phyloP scores from a whole-genome alignment of 2,113 vertebrate genomes.

The Carollia perspicillata region DNA sequence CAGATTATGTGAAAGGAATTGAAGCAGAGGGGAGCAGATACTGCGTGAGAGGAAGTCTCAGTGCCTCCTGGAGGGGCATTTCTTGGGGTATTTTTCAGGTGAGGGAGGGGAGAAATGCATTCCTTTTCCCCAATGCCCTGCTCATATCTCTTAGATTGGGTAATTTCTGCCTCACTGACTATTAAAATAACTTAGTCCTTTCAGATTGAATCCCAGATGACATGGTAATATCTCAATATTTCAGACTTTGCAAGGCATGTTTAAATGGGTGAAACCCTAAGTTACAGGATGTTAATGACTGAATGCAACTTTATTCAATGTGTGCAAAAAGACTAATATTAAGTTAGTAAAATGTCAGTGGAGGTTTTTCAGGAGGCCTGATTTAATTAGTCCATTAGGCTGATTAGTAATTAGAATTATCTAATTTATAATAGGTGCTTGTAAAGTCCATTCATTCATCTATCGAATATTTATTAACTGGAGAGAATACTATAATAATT shows the following conservation, averaged over 20 bases:
- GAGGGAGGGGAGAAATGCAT: neutral
- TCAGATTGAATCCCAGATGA: neutral
- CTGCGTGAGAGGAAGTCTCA: neutral
- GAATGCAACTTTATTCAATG: constrained; percentile 23
- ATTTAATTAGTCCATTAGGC: neutral
- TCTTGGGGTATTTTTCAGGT: neutral
- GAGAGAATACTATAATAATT: neutral
- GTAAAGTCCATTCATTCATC: neutral
- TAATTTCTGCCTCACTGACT: neutral
- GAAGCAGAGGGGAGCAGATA: neutral
- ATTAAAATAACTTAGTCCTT: neutral
- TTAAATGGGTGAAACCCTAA: neutral
- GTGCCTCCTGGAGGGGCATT: neutral
- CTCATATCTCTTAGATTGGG: neutral
- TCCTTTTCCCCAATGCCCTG: neutral
- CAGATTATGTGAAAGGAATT: neutral
- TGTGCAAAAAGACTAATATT: neutral
- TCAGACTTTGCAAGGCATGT: neutral
- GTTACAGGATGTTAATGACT: neutral
- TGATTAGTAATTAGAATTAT: constrained; percentile 34
- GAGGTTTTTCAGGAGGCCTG: neutral
- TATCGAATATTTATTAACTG: constrained; percentile 26
- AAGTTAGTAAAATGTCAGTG: neutral
- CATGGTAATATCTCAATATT: neutral
- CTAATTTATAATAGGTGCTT: neutral